These are phyloP conservation scores for Lordiphosa mommai DNA, from an alignment of 1,140 invertebrate species.

Conservation along the genomic window DNA sequence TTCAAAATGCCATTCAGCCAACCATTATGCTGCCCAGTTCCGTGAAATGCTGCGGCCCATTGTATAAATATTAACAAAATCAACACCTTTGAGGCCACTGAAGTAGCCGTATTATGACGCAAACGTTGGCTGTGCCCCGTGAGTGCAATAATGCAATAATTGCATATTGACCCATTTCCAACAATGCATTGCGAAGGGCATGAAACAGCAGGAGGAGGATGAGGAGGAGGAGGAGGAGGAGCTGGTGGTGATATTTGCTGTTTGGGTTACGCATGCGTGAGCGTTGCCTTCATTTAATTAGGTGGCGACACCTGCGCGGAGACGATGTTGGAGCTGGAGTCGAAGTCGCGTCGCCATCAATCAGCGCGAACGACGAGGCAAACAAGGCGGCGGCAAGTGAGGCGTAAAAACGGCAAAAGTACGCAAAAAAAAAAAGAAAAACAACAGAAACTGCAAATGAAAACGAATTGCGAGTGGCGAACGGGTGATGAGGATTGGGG, in stretches of 20 bases:
- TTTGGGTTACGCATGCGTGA: constrained; percentile 72
- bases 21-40: constrained; percentile 9
- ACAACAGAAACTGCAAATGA: constrained; percentile 41
- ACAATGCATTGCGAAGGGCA: constrained; percentile 44
- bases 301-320: constrained; percentile 64
- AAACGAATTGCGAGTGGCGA: constrained; percentile 18
- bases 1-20: background rate
- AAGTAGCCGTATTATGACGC: constrained; percentile 56
- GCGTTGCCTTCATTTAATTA: constrained; percentile 74
- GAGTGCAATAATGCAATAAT: constrained; percentile 55
- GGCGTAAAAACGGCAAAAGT: constrained; percentile 56
- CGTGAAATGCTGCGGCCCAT: constrained; percentile 14
- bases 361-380: constrained; percentile 50
- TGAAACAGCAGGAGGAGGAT: background rate
- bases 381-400: constrained; percentile 61
- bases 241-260: constrained; percentile 27
- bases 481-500: constrained; percentile 26
- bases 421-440: constrained; percentile 25
- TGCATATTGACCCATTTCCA: constrained; percentile 72
- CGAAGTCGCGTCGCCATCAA: constrained; percentile 60
- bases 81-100: constrained; percentile 43
- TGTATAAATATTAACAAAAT: constrained; percentile 55
- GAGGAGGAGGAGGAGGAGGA: constrained; percentile 1
- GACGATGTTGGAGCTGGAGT: constrained; percentile 8
- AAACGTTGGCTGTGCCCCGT: constrained; percentile 39